phyloP scores from a whole-genome alignment of 1,140 invertebrate species.

The Ditylenchus dipsaci region DNA sequence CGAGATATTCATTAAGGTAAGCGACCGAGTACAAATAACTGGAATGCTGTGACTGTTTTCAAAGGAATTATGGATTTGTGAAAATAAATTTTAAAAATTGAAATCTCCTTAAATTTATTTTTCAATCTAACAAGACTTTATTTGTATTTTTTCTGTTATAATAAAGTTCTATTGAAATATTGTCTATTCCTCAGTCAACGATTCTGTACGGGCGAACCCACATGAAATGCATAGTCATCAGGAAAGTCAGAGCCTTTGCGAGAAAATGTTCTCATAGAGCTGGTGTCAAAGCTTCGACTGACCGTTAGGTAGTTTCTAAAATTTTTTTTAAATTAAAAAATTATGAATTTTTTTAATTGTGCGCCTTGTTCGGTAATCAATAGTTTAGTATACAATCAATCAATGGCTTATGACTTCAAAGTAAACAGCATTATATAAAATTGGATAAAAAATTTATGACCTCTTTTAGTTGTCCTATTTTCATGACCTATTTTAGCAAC shows the following conservation, averaged over 20 bases:
- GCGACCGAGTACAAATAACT: constrained; percentile 13
- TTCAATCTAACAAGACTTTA: no score
- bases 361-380: no score
- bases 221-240: constrained; percentile 27
- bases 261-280: constrained; percentile 42
- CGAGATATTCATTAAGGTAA: constrained; percentile 5
- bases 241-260: constrained; percentile 45
- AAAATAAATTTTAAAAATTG: neutral
- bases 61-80: constrained; percentile 5
- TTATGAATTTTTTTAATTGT: no score
- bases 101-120: no score
- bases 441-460: no score
- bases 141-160: neutral
- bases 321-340: neutral
- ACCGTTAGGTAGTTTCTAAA: constrained; percentile 34
- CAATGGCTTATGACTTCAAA: neutral
- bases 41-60: constrained; percentile 26
- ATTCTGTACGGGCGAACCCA: neutral
- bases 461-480: no score
- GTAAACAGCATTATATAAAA: no score
- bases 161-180: neutral
- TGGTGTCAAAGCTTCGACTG: constrained; percentile 43
- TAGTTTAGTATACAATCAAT: neutral
- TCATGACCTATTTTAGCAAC: no score
- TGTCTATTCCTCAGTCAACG: neutral